Evolutionary conservation across 2,888 invertebrate genomes (phyloP).

Genomic region (Augiades crinisus): DNA sequence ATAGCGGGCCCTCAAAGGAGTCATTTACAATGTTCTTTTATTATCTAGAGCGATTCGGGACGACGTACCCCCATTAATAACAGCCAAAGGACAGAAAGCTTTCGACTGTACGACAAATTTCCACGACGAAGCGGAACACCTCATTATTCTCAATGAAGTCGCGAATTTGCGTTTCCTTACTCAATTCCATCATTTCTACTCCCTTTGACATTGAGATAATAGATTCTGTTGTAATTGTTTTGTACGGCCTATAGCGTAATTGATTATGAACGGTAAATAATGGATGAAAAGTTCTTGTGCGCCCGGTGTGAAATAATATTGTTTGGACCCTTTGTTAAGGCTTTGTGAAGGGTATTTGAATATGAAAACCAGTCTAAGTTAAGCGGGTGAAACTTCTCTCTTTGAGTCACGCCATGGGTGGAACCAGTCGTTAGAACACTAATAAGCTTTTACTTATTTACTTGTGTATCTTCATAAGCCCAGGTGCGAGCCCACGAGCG

Average conservation of each 20-base stretch:
- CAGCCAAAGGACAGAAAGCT: slow-evolving; percentile 46
- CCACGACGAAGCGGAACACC: slow-evolving; percentile 42
- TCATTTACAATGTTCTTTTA: slow-evolving; percentile 55
- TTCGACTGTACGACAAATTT: slow-evolving; percentile 49
- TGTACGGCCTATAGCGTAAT: slow-evolving; percentile 4
- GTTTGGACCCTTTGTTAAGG: no score
- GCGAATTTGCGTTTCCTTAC: slow-evolving; percentile 40
- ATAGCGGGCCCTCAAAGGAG: slow-evolving; percentile 43
- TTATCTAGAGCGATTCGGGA: slow-evolving; percentile 46
- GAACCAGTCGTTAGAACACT: no score
- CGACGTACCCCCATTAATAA: slow-evolving; percentile 52
- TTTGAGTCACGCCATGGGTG: no score
- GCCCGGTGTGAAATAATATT: background rate
- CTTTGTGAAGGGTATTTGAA: background rate
- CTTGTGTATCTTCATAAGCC: no score
- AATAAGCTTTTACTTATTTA: no score
- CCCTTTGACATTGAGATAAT: slow-evolving; percentile 16
- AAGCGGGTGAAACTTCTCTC: no score
- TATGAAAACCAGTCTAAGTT: no score
- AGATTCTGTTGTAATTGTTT: slow-evolving; percentile 21
- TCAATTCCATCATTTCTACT: slow-evolving; percentile 19
- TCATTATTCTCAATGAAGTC: slow-evolving; percentile 57
- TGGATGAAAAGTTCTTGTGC: background rate
- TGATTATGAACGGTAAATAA: slow-evolving; percentile 3
- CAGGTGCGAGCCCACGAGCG: no score